Conservation (phyloP, 2,888 invertebrate genomes). For the Silvanus unidentatus region DNA sequence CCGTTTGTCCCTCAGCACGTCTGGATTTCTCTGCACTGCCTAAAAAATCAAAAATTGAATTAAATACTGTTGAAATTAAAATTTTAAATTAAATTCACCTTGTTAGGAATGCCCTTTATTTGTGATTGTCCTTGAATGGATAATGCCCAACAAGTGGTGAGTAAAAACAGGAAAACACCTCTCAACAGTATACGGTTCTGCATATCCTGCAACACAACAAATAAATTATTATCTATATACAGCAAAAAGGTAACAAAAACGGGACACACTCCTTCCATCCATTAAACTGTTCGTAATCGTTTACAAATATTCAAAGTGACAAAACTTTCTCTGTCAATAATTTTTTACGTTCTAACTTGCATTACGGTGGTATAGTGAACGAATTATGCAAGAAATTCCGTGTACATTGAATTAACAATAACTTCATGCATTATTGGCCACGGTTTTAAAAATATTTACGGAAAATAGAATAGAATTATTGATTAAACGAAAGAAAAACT, state of each 20-base stretch:
- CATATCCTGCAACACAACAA: constrained; percentile 27
- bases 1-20: constrained; percentile 16
- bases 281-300: too few relatives aligned
- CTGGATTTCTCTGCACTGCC: constrained; percentile 3
- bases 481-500: too few relatives aligned
- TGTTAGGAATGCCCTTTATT: constrained; percentile 5
- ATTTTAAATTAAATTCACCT: constrained; percentile 8
- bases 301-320: too few relatives aligned
- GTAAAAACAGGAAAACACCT: constrained; percentile 22
- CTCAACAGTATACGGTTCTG: constrained; percentile 22
- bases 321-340: too few relatives aligned
- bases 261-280: too few relatives aligned
- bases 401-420: too few relatives aligned
- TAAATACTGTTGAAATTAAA: background rate
- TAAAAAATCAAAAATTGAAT: constrained; percentile 1
- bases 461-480: too few relatives aligned
- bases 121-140: constrained; percentile 20
- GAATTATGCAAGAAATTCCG: constrained; percentile 2
- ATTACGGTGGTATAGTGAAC: background rate
- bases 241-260: too few relatives aligned
- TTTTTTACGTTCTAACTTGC: too few relatives aligned
- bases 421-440: too few relatives aligned
- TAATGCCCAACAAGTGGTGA: constrained; percentile 23
- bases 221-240: too few relatives aligned
- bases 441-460: too few relatives aligned